Base-by-base conservation (phyloP, 2,113 vertebrate genomes). In the Cisticola juncidis region DNA sequence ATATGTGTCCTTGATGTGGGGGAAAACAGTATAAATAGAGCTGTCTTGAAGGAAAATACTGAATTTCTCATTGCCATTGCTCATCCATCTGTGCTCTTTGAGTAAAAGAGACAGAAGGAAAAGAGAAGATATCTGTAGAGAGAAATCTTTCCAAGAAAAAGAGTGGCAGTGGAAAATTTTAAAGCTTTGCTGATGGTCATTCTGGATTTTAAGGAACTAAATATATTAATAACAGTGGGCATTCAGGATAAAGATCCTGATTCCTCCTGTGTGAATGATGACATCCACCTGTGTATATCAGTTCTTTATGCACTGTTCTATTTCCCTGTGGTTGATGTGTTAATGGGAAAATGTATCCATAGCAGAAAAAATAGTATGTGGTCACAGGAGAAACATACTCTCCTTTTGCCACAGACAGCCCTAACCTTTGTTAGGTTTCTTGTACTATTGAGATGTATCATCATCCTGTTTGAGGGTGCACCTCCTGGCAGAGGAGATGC, bases 351-450 rank as follows among this genome's bases (percentile, higher is more conserved):
- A 76, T 3, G 6, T 35, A 25, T 35, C 47, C 3, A 1, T 38
- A 70, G 38, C 35, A 70, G 24, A 58, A 91, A 86, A 90, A 45
- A 3, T 2, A 47, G 11, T 47, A 20, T 48, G 19, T 38, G 9
- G 4, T 73, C 81, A 15, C 21, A 50, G 38, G 26, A 1, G 0
- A n/a, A 57, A 25, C 0, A 1, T 45, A 10, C 26, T 35, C 9
- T 47, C 64, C 36, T 81, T 73, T 86, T 22, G 31, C 19, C 35
- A 20, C 9, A 36, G 66, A 44, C 38, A 53, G 14, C 14, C 28
- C 62, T 88, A 68, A 53, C 38, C 35, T 62, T 40, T 62, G 29
- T n/a, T 54, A 78, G 10, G 47, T 71, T 68, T 56, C 18, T 44
- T 53, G 22, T 17, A 21, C 79, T 62, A 1, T 13, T 42, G 44